Base-by-base conservation (phyloP, 2,888 invertebrate genomes). In the Mylabris sibirica region DNA sequence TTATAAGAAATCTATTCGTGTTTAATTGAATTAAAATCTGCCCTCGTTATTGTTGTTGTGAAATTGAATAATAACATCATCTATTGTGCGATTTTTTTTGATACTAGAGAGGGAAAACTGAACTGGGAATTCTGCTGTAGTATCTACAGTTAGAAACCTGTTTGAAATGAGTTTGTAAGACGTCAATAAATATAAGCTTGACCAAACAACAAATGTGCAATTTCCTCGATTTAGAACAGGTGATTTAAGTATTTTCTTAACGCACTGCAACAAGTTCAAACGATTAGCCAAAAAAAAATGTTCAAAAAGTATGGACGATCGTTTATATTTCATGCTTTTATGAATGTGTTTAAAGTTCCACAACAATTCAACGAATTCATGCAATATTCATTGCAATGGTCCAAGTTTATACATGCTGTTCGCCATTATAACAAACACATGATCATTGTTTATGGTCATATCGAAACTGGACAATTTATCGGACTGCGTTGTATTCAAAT, bases 101-200 rank as follows among this genome's bases (percentile, higher is more conserved):
- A 24, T 20, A 35, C 60, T 67, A 60, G 49, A 60, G 49, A 53
- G 67, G 67, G 60, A 61, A 60, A 38, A 53, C 34, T 64, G 57
- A 66, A 66, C 67, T 67, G 66, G 64, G 57, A 61, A 62, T 30
- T 30, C n/a, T n/a, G 8, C 30, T 30, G 8, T 30, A 8, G 30
- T 60, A 60, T 57, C 69, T 72, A 74, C 74, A 72, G 74, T 74
- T 74, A 72, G 60, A 71, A 72, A 74, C 72, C 72, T 71, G 74
- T 74, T 74, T 71, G 64, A 35, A 26, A 67, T 67, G 67, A 69
- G 65, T 64, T 66, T 69, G 72, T 69, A 71, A 72, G 71, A 71
- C 65, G 70, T 66, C 67, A 74, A 70, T 73, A 72, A 73, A 71
- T 57, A 69, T 68, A 67, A 72, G 67, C 72, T 67, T 70, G 66